Evolutionary conservation across 2,113 vertebrate species (phyloP), one percentile per base, ranked within the genome.

Genomic region (Calidris pugnax): DNA sequence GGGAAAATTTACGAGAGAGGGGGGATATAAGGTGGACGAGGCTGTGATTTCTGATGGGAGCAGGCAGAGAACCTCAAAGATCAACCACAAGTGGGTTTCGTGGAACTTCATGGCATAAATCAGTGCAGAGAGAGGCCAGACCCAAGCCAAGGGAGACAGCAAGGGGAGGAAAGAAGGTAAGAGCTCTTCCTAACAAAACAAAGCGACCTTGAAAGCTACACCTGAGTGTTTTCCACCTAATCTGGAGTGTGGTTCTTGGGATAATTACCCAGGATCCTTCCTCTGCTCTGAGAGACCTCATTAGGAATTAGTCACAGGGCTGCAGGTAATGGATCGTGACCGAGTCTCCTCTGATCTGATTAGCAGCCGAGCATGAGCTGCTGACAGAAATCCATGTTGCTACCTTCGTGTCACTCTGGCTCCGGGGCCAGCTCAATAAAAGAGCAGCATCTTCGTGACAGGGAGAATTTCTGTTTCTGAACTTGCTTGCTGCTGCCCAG

Each of bases 271-370:
- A 50, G 81, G 73, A 91, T 87, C 67, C 41, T 72, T 94, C 59
- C 75, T 95, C 64, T 95, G 53, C 66, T 85, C 66, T 55, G 81
- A 73, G 86, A 79, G 43, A 78, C 75, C 80, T 97, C 76, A 80
- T 90, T 88, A 97, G 27, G 67, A 97, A 95, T 90, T 88, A 95
- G 84, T 90, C 71, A 95, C 33, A 91, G 63, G 60, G 47, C 92
- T 84, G 57, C 43, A 89, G 62, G 77, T 82, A 93, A 68, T 91
- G 94, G 83, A 90, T 97, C 20, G 14, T 95, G 93, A 89, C 71
- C 39, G 14, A 84, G 68, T 41, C 33, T 79, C 55, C 76, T 86
- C 64, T 76, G 79, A 82, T 94, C 92, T 93, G 66, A 91, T 96
- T 85, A 96, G 87, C 79, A 80, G 72, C 73, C 0, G 17, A 88